These are phyloP conservation scores for Spilarctia lutea DNA, from an alignment of 2,888 invertebrate genomes.

Conservation along the genomic window DNA sequence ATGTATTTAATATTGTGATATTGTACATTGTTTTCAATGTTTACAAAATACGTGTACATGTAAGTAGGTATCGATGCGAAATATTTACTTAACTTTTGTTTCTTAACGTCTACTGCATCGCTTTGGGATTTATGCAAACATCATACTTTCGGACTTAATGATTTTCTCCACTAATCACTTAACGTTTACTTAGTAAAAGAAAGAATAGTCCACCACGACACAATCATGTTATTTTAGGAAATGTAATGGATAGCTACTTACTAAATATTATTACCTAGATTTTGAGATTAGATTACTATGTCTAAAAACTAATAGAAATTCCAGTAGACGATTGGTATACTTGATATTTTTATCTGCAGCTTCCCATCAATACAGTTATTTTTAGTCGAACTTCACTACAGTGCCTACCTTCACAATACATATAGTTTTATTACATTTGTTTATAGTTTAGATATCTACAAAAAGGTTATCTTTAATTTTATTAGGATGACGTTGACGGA, in stretches of 20 bases:
- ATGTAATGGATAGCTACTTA: too few relatives aligned
- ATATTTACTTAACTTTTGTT: neutral
- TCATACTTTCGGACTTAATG: neutral
- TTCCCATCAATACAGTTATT: constrained; percentile 12
- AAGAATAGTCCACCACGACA: neutral
- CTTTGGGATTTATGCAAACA: neutral
- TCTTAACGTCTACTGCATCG: neutral
- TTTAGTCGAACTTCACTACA: neutral
- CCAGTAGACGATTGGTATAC: constrained; percentile 7
- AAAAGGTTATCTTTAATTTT: neutral
- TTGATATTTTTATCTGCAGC: constrained; percentile 8
- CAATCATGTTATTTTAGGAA: neutral
- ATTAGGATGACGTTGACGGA: neutral
- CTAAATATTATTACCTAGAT: too few relatives aligned
- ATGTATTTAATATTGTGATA: neutral
- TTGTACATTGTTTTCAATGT: neutral
- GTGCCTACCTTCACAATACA: neutral
- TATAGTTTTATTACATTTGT: neutral
- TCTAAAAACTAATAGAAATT: neutral
- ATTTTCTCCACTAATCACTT: neutral
- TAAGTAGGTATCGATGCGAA: neutral
- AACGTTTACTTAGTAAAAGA: neutral
- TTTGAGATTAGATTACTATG: neutral
- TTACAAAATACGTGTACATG: constrained; percentile 2
- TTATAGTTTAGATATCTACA: neutral